Base-by-base conservation (phyloP, 2,888 invertebrate genomes). In the Hoplodrina ambigua region DNA sequence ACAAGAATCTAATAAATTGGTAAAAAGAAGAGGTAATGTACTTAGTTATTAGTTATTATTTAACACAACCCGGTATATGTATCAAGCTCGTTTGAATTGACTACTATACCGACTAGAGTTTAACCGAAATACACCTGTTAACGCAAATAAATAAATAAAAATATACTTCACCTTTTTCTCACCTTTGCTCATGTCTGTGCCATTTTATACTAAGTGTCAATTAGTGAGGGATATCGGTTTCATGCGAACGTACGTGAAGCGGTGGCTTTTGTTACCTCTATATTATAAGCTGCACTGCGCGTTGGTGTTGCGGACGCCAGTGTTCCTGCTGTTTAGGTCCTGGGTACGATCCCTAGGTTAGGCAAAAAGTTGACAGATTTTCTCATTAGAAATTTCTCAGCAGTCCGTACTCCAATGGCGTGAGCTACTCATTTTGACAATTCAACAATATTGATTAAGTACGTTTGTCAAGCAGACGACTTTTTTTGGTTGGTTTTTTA, bases 181-280 rank as follows among this genome's bases (percentile, higher is more conserved):
- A 55, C 58, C 54, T 77, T 25, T 59, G 58, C 17, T 53, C 54
- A 0, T 25, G 33, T 55, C 17, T 11, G 37, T 33, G 54, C 33
- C 8, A 76, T 70, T 77, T 77, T 50, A 50, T n/a, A 77, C 57
- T 15, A 33, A 69, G 44, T 55, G 55, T 37, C 50, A 72, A 60
- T 73, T 73, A 65, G 65, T 57, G n/a, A n/a, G n/a, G 50, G 50
- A 52, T 52, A 58, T 65, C 58, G 7, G 19, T 52, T 41, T 11
- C 52, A n/a, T 52, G 15, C 46, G 46, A 17, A 17, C 46, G 46
- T 11, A 17, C 46, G 41, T 37, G n/a, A 20, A n/a, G 20, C 15
- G 11, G 13, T 19, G n/a, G 15, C 10, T 37, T 20, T 13, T 37
- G 10, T 4, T 49, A 49, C 10, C 30, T n/a, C 15, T 60, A 0